phyloP scores from a whole-genome alignment of 2,797 vertebrate genomes.

The Xerus rutilus region DNA sequence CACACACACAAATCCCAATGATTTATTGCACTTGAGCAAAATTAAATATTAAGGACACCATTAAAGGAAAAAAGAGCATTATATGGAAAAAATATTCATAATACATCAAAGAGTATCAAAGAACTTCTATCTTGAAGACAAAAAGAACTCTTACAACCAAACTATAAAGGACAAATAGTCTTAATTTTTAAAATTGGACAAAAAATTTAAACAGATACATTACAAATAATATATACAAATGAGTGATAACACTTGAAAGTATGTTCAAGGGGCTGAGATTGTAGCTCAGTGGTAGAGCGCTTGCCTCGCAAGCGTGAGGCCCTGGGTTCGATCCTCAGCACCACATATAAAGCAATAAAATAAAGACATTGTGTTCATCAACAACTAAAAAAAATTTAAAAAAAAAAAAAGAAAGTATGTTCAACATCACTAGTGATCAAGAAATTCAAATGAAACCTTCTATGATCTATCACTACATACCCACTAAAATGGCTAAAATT shows the following conservation, averaged over 20 bases:
- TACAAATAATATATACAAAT: neutral
- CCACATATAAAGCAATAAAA: too few relatives aligned
- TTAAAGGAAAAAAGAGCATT: neutral
- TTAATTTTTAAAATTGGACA: neutral
- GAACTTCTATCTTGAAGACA: neutral
- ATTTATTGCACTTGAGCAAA: neutral
- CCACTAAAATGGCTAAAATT: neutral
- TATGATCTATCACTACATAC: neutral
- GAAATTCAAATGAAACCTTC: neutral
- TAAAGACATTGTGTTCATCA: too few relatives aligned
- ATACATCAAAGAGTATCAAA: neutral
- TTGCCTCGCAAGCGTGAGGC: too few relatives aligned
- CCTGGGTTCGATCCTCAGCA: too few relatives aligned
- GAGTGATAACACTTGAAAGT: neutral
- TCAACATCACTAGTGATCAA: neutral
- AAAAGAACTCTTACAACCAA: slow-evolving; percentile 36
- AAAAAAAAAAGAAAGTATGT: neutral
- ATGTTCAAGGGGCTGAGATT: too few relatives aligned
- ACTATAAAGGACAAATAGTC: neutral
- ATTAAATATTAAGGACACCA: neutral
- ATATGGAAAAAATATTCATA: neutral
- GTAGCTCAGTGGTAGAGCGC: too few relatives aligned
- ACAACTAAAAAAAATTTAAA: too few relatives aligned
- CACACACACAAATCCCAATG: neutral
- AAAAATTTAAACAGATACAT: neutral